Conservation (phyloP, 2,797 vertebrate genomes). For the Karalla daura region DNA sequence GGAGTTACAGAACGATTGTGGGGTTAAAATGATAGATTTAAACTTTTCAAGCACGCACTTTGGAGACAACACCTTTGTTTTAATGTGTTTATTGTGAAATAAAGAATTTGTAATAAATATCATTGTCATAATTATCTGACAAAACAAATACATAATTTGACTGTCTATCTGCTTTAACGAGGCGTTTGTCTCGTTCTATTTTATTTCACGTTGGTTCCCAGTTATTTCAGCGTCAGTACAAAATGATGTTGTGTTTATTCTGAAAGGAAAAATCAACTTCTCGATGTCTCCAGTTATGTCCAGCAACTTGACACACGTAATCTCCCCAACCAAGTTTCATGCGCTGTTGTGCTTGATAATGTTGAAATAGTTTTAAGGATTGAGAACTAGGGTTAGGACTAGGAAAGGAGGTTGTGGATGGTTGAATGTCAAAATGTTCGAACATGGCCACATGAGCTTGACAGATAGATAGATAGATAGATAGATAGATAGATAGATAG, state of each 20-base stretch:
- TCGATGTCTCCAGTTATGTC: not conserved
- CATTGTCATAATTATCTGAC: not conserved
- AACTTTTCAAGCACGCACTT: not conserved
- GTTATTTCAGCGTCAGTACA: not conserved
- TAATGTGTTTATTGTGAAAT: too few relatives aligned
- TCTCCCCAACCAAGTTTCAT: not conserved
- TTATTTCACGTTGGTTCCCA: not conserved
- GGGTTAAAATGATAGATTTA: not conserved
- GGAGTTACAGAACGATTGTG: too few relatives aligned
- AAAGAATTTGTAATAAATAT: too few relatives aligned
- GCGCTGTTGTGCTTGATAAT: not conserved
- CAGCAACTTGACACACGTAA: conserved; percentile 5
- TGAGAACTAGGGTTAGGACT: too few relatives aligned
- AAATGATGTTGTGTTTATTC: not conserved
- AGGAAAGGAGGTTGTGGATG: too few relatives aligned
- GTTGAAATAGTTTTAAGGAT: conserved; percentile 37
- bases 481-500: too few relatives aligned
- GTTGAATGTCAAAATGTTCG: too few relatives aligned
- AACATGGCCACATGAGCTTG: too few relatives aligned
- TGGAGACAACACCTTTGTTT: too few relatives aligned
- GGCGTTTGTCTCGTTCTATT: not conserved
- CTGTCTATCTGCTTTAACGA: not conserved
- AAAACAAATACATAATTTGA: not conserved
- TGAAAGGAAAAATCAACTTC: not conserved
- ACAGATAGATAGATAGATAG: too few relatives aligned